phyloP scores from a whole-genome alignment of 2,888 invertebrate species.

The Camponotus fellah region DNA sequence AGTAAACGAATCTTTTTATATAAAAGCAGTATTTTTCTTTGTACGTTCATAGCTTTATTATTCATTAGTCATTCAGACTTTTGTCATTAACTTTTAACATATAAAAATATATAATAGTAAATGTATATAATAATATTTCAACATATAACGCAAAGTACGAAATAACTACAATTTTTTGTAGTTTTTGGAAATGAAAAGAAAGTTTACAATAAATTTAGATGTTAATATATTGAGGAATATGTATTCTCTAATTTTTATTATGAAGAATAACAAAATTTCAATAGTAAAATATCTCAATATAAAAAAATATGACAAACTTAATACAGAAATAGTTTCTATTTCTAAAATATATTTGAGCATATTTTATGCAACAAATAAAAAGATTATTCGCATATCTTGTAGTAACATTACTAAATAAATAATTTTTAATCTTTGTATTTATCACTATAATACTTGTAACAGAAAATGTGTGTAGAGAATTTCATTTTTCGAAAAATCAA shows the following conservation, averaged over 20 bases:
- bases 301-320: background rate
- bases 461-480: background rate
- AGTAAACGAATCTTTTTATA: background rate
- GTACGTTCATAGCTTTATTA: slow-evolving; percentile 7
- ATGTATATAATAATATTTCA: background rate
- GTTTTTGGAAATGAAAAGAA: background rate
- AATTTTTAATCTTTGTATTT: background rate
- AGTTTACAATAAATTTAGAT: background rate
- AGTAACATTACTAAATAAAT: slow-evolving; percentile 11
- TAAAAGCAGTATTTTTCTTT: background rate
- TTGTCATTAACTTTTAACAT: slow-evolving; percentile 4
- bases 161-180: background rate
- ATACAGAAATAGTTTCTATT: background rate
- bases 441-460: background rate
- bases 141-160: background rate
- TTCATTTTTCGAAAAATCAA: background rate
- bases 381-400: background rate
- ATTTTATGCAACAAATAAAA: background rate
- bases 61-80: background rate
- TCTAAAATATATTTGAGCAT: background rate
- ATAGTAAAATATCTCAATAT: slow-evolving; percentile 7
- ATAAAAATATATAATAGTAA: background rate
- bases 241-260: background rate
- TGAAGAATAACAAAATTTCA: background rate
- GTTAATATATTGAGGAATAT: background rate